Evolutionary conservation across 1,140 invertebrate genomes (phyloP).

Genomic region (Euura lappo): DNA sequence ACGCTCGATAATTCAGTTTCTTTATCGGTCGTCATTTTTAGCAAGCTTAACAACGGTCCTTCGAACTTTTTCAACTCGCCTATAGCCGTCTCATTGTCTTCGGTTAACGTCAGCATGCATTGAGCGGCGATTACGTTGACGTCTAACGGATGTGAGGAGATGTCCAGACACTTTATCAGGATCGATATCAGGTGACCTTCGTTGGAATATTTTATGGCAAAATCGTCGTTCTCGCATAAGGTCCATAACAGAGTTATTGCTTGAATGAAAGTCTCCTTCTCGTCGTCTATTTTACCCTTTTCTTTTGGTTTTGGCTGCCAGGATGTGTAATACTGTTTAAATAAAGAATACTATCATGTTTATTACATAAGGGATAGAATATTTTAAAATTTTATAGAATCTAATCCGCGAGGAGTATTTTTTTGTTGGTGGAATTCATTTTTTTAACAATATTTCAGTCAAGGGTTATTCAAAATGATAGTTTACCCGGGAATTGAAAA

Average conservation of each 20-base stretch:
- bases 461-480: too few species aligned
- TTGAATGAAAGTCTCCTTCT: slow-evolving; percentile 72
- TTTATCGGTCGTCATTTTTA: slow-evolving; percentile 44
- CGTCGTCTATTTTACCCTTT: slow-evolving; percentile 61
- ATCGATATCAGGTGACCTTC: slow-evolving; percentile 68
- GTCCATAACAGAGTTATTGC: slow-evolving; percentile 72
- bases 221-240: slow-evolving; percentile 70
- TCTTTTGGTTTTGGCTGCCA: slow-evolving; percentile 45
- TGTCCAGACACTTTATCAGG: slow-evolving; percentile 69
- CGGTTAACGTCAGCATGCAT: slow-evolving; percentile 70
- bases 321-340: slow-evolving; percentile 37
- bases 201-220: slow-evolving; percentile 71
- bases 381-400: background rate
- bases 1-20: slow-evolving; percentile 52
- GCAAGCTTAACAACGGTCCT: slow-evolving; percentile 54
- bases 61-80: slow-evolving; percentile 59
- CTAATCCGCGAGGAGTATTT: background rate
- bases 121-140: slow-evolving; percentile 66
- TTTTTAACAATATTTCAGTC: background rate
- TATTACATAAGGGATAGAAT: background rate
- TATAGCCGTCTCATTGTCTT: slow-evolving; percentile 68
- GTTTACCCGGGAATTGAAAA: too few species aligned
- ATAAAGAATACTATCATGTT: slow-evolving; percentile 15
- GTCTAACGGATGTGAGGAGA: slow-evolving; percentile 65
- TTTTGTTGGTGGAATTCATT: background rate